phyloP scores from a whole-genome alignment of 1,140 invertebrate genomes.

The Nasonia giraulti region DNA sequence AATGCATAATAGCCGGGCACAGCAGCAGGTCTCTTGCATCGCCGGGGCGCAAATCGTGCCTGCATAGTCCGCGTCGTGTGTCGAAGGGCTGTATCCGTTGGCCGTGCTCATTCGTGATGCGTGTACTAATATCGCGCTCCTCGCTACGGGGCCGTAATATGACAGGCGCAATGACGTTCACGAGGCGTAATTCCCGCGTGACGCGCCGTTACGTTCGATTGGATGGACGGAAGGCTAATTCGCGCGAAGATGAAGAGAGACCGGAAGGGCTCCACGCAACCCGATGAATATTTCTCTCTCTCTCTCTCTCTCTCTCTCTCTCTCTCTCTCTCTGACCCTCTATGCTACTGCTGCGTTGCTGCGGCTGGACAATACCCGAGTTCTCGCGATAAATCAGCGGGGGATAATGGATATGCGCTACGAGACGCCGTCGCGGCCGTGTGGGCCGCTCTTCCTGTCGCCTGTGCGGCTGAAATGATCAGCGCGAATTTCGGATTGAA shows the following conservation, averaged over 20 bases:
- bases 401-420: slow-evolving; percentile 4
- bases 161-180: slow-evolving; percentile 54
- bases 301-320: not conserved
- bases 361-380: not conserved
- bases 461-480: slow-evolving; percentile 1
- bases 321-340: not conserved
- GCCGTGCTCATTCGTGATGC: slow-evolving; percentile 1
- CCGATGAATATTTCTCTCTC: slow-evolving; percentile 39
- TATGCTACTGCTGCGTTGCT: not conserved
- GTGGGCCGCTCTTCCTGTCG: not conserved
- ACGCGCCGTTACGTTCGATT: slow-evolving; percentile 32
- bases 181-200: slow-evolving; percentile 49
- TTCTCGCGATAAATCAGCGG: slow-evolving; percentile 22
- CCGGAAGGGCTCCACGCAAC: slow-evolving; percentile 6
- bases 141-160: slow-evolving; percentile 44
- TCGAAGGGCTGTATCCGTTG: not conserved
- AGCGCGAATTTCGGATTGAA: slow-evolving; percentile 27
- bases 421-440: not conserved
- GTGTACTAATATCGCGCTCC: slow-evolving; percentile 50
- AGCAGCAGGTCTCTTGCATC: not conserved
- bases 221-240: slow-evolving; percentile 21
- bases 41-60: not conserved
- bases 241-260: slow-evolving; percentile 11
- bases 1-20: slow-evolving; percentile 27
- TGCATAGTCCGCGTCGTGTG: not conserved